A percentile compares a stretch with the other conserved stretches of the same genome.
phyloP scores from a whole-genome alignment of 2,113 vertebrate species.

The Vulpes lagopus region DNA sequence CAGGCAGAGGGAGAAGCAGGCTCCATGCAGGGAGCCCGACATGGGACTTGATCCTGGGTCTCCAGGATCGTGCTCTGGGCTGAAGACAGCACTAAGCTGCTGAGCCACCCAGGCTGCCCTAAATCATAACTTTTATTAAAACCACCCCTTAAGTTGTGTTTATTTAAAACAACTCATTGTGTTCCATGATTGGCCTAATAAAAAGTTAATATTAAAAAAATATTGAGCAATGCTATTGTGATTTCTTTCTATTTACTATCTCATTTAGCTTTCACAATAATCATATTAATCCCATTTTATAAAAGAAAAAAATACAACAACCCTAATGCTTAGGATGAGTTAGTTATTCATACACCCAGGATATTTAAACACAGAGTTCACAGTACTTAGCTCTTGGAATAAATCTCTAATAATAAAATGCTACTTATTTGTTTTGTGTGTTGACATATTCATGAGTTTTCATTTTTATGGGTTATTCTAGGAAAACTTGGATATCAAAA shows the following conservation, averaged over 20 bases:
- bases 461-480: conserved; percentile 22
- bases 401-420: conserved; percentile 47
- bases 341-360: background rate
- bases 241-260: background rate
- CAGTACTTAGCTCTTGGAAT: conserved; percentile 3
- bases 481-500: background rate
- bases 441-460: background rate
- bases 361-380: background rate
- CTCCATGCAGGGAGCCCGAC: no score
- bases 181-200: background rate
- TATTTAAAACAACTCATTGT: background rate
- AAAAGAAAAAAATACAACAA: background rate
- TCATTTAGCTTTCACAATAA: conserved; percentile 33
- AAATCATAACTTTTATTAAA: background rate
- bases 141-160: background rate
- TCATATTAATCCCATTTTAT: background rate
- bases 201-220: conserved; percentile 28
- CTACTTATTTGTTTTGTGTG: background rate
- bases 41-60: no score
- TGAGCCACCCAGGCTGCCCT: no score
- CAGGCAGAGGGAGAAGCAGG: no score
- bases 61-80: no score
- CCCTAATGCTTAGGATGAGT: background rate
- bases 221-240: background rate
- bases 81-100: no score